Conservation (phyloP, 2,797 vertebrate species). For the Fratercula arctica region DNA sequence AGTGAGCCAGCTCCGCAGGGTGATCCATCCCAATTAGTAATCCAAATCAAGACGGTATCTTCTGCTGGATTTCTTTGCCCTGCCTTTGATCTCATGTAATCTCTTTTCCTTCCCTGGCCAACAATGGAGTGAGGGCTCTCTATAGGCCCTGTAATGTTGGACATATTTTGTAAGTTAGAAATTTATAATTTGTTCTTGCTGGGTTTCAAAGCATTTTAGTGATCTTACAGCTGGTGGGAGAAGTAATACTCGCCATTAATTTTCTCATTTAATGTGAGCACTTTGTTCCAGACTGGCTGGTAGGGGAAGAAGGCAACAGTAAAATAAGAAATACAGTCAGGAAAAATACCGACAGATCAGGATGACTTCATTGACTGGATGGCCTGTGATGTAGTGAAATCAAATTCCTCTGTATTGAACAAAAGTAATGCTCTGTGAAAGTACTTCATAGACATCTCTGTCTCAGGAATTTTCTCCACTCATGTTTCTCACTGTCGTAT, state of each 20-base stretch:
- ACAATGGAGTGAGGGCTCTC: neutral
- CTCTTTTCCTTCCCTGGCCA: neutral
- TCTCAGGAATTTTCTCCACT: neutral
- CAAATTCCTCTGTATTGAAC: neutral
- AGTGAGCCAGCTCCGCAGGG: accelerated
- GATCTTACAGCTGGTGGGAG: neutral
- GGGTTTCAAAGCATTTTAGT: neutral
- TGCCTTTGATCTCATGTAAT: neutral
- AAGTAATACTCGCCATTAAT: neutral
- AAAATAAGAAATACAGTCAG: neutral
- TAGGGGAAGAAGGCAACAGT: neutral
- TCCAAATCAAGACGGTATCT: neutral
- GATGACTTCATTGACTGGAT: neutral
- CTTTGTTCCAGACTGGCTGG: neutral
- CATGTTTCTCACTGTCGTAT: neutral
- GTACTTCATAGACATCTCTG: neutral
- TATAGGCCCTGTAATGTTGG: neutral
- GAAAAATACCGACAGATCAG: neutral
- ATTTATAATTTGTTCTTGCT: neutral
- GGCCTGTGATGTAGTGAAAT: neutral
- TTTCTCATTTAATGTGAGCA: neutral
- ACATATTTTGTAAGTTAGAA: neutral
- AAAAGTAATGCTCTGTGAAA: neutral
- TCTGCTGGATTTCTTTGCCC: neutral
- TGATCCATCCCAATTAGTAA: neutral